Percentiles rank a stretch among this genome's conserved stretches.
phyloP scores from a whole-genome alignment of 2,888 invertebrate genomes.

The Xanthostigma xanthostigma region DNA sequence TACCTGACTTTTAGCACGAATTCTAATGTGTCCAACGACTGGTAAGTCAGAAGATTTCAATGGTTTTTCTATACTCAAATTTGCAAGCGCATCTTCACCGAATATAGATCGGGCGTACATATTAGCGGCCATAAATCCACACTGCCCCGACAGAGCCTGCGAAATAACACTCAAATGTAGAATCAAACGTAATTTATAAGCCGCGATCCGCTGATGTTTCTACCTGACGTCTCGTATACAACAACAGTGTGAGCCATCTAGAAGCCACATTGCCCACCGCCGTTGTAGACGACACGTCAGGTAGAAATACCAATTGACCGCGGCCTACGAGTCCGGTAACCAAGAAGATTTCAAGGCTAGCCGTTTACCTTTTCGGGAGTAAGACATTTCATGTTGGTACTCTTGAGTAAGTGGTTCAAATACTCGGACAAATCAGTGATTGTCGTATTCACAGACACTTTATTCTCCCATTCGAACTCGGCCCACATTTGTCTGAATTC shows the following conservation, averaged over 20 bases:
- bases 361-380: slow-evolving; percentile 83
- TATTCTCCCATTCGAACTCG: slow-evolving; percentile 99
- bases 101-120: slow-evolving; percentile 96
- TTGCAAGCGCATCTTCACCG: slow-evolving; percentile 97
- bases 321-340: too few relatives aligned
- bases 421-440: slow-evolving; percentile 88
- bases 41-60: slow-evolving; percentile 74
- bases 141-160: slow-evolving; percentile 84
- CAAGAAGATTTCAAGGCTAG: too few relatives aligned
- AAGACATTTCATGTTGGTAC: slow-evolving; percentile 98
- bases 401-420: slow-evolving; percentile 76
- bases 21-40: slow-evolving; percentile 93
- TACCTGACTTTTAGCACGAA: slow-evolving; percentile 96
- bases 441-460: slow-evolving; percentile 89
- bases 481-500: slow-evolving; percentile 99
- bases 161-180: slow-evolving; percentile 4
- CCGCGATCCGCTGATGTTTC: too few relatives aligned
- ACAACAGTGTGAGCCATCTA: too few relatives aligned
- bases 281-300: too few relatives aligned
- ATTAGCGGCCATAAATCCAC: slow-evolving; percentile 99
- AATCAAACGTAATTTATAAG: neutral
- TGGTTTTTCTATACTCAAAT: slow-evolving; percentile 94
- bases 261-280: too few relatives aligned
- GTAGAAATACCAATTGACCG: too few relatives aligned
- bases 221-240: too few relatives aligned